Conservation (phyloP, 2,113 vertebrate species). For the Deroptyus accipitrinus region DNA sequence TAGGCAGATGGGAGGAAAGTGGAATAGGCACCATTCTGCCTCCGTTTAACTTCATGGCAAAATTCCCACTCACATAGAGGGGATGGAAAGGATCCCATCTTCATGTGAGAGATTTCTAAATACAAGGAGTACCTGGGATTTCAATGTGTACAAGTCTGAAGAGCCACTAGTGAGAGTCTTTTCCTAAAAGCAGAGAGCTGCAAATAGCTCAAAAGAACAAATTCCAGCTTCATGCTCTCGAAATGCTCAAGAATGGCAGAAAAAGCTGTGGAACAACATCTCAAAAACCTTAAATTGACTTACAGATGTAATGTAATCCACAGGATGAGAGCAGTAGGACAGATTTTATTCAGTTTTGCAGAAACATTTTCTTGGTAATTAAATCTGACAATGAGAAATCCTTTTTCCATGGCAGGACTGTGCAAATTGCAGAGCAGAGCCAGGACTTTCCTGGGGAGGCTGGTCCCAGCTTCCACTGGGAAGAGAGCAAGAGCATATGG, state of each 20-base stretch:
- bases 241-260: background rate
- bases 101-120: background rate
- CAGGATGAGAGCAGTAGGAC: background rate
- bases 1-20: background rate
- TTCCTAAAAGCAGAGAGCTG: background rate
- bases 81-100: background rate
- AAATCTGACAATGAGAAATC: background rate
- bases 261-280: background rate
- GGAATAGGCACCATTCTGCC: background rate
- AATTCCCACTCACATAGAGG: background rate
- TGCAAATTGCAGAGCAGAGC: background rate
- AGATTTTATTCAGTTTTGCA: background rate
- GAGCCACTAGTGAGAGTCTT: background rate
- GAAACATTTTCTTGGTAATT: background rate
- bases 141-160: background rate
- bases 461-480: accelerated
- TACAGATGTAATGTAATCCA: background rate
- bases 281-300: background rate
- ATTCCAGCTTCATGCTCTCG: background rate
- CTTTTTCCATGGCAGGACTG: background rate
- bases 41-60: background rate
- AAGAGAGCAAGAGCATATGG: background rate
- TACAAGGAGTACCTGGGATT: background rate
- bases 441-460: background rate
- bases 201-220: background rate